phyloP scores from a whole-genome alignment of 2,797 vertebrate species.

The Limosa lapponica region DNA sequence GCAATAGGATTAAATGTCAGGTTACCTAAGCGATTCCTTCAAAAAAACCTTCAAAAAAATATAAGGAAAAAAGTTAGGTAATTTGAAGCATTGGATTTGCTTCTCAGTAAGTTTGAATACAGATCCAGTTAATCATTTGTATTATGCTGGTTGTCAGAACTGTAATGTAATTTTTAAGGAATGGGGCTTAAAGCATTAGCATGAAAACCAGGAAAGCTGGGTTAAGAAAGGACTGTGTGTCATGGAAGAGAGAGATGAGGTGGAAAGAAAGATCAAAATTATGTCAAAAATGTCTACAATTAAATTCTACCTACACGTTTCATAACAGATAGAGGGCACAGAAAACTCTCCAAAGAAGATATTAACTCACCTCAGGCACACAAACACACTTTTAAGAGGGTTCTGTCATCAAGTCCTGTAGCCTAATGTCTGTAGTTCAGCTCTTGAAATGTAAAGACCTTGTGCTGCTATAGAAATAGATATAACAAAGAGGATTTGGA shows the following conservation, averaged over 20 bases:
- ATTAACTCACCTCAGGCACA: not conserved
- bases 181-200: rapidly evolving
- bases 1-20: not conserved
- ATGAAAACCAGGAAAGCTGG: not conserved
- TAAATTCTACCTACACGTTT: not conserved
- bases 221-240: not conserved
- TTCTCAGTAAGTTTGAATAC: not conserved
- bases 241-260: not conserved
- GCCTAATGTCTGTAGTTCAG: rapidly evolving
- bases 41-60: not conserved
- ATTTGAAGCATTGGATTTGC: not conserved
- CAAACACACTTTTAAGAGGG: not conserved
- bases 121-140: not conserved
- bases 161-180: not conserved
- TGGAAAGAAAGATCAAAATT: not conserved
- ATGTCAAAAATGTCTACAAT: not conserved
- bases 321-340: not conserved
- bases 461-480: not conserved
- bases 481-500: not conserved
- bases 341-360: not conserved
- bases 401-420: not conserved
- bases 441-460: not conserved
- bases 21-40: not conserved
- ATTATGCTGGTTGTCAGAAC: not conserved
- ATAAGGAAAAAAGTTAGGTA: not conserved